A percentile compares a stretch with the other conserved stretches of the same genome.
Evolutionary conservation across 2,797 vertebrate genomes (phyloP).

Genomic region (Fringilla coelebs): DNA sequence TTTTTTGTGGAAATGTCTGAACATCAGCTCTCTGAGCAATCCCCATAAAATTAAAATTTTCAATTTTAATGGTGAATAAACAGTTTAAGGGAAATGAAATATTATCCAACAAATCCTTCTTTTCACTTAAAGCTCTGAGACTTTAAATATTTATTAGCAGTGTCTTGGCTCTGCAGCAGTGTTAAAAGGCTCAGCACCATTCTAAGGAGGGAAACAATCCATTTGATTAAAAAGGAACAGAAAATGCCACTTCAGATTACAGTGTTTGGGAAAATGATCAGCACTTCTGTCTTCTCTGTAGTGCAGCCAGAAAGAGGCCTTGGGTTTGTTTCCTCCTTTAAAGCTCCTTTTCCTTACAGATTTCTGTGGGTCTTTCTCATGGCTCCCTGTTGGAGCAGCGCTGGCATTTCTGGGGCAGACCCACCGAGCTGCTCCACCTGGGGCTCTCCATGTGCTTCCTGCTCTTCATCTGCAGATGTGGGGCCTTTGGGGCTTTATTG

Average conservation of each 20-base stretch:
- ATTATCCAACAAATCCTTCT: slow-evolving; percentile 38
- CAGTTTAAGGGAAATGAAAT: slow-evolving; percentile 34
- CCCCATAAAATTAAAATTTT: slow-evolving; percentile 52
- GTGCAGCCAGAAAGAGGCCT: neutral
- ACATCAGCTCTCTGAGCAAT: slow-evolving; percentile 13
- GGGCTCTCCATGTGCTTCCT: neutral
- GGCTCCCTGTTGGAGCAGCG: neutral
- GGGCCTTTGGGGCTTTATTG: neutral
- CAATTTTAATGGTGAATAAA: slow-evolving; percentile 43
- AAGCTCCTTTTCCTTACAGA: neutral
- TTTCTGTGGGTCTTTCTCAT: neutral
- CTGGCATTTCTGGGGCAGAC: neutral
- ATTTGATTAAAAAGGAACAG: neutral
- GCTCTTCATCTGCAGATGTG: neutral
- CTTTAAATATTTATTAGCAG: slow-evolving; percentile 47
- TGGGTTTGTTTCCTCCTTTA: neutral
- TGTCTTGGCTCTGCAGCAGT: neutral
- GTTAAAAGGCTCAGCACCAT: neutral
- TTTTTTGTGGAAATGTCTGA: slow-evolving; percentile 8
- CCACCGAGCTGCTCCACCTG: neutral
- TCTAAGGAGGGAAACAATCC: neutral
- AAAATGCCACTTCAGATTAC: neutral
- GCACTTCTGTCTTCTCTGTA: neutral
- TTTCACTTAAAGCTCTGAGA: slow-evolving; percentile 12
- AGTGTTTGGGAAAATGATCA: neutral